Conservation (phyloP, 2,113 vertebrate genomes). For the Phalacrocorax pelagicus region DNA sequence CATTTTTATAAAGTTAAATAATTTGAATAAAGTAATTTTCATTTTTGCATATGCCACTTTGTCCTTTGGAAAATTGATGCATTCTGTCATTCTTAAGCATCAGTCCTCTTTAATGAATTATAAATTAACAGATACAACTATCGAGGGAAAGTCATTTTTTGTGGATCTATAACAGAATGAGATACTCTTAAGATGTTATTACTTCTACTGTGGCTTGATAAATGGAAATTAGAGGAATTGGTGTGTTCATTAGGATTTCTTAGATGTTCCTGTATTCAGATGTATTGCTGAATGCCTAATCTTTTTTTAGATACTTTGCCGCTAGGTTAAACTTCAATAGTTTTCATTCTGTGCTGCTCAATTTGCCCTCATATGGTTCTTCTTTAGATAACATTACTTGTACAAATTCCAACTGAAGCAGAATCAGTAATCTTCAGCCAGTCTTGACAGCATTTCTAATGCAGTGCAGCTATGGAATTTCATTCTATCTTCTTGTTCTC, state of each 20-base stretch:
- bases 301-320: constrained; percentile 26
- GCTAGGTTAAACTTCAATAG: constrained; percentile 40
- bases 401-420: constrained; percentile 64
- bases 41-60: background rate
- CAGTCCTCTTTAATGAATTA: background rate
- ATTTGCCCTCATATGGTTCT: constrained; percentile 70
- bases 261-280: background rate
- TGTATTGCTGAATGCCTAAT: background rate
- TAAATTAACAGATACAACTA: background rate
- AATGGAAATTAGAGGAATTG: background rate
- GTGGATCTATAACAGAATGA: background rate
- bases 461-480: background rate
- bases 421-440: constrained; percentile 11
- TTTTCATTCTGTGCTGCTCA: constrained; percentile 52
- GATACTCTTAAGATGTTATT: background rate
- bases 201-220: background rate
- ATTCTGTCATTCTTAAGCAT: background rate
- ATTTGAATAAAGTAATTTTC: background rate
- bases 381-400: constrained; percentile 70
- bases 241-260: background rate
- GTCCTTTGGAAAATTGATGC: background rate
- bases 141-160: background rate
- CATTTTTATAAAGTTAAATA: background rate
- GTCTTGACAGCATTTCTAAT: constrained; percentile 57
- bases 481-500: background rate